A percentile compares a stretch with the other conserved stretches of the same genome.
Evolutionary conservation across 2,888 invertebrate genomes (phyloP).

Genomic region (Caenorhabditis macrosperma): DNA sequence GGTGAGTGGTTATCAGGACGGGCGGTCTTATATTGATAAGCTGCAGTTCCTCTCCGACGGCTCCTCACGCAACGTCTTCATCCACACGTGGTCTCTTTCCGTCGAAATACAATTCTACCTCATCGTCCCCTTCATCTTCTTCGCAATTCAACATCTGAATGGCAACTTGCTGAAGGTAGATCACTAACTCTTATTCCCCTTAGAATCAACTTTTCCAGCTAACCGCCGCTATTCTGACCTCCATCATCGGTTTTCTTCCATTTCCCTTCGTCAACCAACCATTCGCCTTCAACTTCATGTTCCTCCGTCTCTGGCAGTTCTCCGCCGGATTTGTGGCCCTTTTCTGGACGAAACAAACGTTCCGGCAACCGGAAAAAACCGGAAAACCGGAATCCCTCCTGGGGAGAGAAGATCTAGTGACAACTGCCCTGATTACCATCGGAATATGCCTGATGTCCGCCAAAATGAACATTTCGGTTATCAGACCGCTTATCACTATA

Average conservation of each 20-base stretch:
- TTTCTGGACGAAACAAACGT: constrained; percentile 3
- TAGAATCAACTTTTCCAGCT: not conserved
- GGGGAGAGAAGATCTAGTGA: not conserved
- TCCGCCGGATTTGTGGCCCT: constrained; percentile 20
- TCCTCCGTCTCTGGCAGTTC: constrained; percentile 54
- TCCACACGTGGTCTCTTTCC: constrained; percentile 44
- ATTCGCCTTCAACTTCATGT: constrained; percentile 51
- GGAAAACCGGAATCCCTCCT: not conserved
- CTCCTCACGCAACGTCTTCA: constrained; percentile 41
- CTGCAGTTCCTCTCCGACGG: constrained; percentile 48
- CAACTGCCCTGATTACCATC: not conserved
- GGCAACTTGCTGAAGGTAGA: constrained; percentile 9
- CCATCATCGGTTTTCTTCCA: constrained; percentile 3
- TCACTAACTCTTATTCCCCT: no score
- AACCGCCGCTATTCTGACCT: not conserved
- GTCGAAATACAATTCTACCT: constrained; percentile 53
- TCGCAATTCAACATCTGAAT: constrained; percentile 18
- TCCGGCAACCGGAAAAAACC: not conserved
- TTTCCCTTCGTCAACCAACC: constrained; percentile 19
- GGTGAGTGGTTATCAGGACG: not conserved
- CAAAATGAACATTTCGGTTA: not conserved
- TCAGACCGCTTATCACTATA: constrained; percentile 10
- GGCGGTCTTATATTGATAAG: not conserved
- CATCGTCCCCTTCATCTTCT: constrained; percentile 45
- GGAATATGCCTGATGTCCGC: constrained; percentile 2